Base-by-base conservation (phyloP, 2,113 vertebrate genomes). In the Mohoua ochrocephala region DNA sequence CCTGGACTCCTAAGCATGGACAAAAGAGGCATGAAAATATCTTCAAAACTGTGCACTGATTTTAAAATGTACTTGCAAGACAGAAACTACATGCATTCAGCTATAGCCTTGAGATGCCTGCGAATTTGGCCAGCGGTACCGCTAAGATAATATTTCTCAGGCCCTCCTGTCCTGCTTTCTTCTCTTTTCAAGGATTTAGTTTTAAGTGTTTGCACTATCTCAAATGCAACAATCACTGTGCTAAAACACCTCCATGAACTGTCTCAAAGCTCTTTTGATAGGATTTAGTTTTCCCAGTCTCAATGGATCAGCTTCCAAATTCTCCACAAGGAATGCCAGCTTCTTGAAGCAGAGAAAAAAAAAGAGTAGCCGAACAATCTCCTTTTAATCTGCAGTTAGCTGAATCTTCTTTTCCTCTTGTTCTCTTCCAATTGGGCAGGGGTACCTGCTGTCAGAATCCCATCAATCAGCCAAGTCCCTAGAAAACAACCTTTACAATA, bases 401-500 rank as follows among this genome's bases (percentile, higher is more conserved):
- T 45, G 42, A 91, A 92, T 93, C 76, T 42, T 96, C 67, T 88
- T 92, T 96, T 92, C 41, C 45, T 88, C 83, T 77, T 74, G 59
- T 86, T 95, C 67, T 70, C 42, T 80, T 94, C 76, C 86, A 86
- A 41, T n/a, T 70, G 76, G 71, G 71, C 68, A 39, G 39, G 39
- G 39, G 39, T 12, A 89, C 71, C 92, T 86, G 86, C 86, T 92
- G 92, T 92, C 89, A 92, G 84, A 95, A 91, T 63, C 68, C 73
- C 26, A 8, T 91, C 95, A 93, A 93, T 93, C 94, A 91, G 35
- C 57, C 30, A 65, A 86, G 86, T 69, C 33, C 63, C 54, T 53
- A 59, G 79, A 89, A 96, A 96, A 91, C 56, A 84, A 74, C 64
- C 42, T 94, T 92, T 95, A 65, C 59, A 80, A 88, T 81, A 86